These are phyloP conservation scores for Drosophila quasianomalipes DNA, from an alignment of 2,888 invertebrate species.

Conservation along the genomic window DNA sequence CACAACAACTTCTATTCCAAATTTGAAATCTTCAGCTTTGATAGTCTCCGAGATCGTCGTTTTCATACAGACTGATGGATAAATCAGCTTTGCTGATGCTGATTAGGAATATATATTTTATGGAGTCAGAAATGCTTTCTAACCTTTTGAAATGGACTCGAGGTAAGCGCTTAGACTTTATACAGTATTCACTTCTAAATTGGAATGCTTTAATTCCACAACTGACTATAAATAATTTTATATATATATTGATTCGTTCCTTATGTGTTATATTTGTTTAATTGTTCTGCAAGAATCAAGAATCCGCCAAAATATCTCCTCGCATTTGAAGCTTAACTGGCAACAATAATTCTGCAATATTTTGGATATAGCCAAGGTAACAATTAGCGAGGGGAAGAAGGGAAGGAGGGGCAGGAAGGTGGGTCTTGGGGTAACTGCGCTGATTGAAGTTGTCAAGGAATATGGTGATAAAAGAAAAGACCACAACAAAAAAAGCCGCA, in stretches of 20 bases:
- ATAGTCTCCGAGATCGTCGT: accelerated
- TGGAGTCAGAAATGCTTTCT: not conserved
- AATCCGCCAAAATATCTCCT: not conserved
- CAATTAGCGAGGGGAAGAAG: no score
- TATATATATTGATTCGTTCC: no score
- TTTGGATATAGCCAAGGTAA: not conserved
- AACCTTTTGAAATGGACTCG: not conserved
- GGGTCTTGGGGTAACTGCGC: conserved; percentile 11
- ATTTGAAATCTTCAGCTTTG: not conserved
- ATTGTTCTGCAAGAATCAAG: not conserved
- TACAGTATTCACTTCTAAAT: not conserved
- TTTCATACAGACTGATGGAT: not conserved
- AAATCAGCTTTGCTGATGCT: not conserved
- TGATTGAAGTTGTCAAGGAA: conserved; percentile 65
- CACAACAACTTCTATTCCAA: not conserved
- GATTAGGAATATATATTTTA: not conserved
- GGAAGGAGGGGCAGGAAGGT: accelerated
- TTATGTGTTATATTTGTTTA: no score
- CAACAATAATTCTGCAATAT: not conserved
- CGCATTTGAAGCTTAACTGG: not conserved
- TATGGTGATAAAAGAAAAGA: conserved; percentile 51
- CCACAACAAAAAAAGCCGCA: conserved; percentile 34
- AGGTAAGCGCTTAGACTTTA: accelerated
- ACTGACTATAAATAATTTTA: not conserved
- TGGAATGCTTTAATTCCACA: not conserved